Percentiles rank a stretch among this genome's conserved stretches.
Evolutionary conservation across 2,797 vertebrate species (phyloP).

Genomic region (Apodemus agrarius): DNA sequence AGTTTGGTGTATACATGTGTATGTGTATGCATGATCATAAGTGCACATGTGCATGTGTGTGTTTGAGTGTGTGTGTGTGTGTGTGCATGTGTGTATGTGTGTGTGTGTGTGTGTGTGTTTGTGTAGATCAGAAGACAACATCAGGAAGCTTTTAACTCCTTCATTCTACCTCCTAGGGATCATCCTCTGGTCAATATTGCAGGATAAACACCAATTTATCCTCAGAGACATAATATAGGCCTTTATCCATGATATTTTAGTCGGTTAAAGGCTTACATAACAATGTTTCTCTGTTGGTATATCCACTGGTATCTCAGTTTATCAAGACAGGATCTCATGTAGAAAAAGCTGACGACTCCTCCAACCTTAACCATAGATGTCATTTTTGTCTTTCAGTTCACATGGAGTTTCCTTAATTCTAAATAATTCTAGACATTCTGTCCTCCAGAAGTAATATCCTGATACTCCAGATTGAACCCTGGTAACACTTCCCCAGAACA

Average conservation of each 20-base stretch:
- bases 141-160: not conserved
- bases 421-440: no score
- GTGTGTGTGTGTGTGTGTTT: not conserved
- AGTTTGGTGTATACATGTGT: not conserved
- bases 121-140: not conserved
- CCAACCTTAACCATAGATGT: not conserved
- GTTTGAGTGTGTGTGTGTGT: no score
- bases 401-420: conserved; percentile 28
- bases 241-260: not conserved
- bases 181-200: not conserved
- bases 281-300: not conserved
- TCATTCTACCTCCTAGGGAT: not conserved
- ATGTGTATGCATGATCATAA: not conserved
- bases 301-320: not conserved
- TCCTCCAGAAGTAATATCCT: not conserved
- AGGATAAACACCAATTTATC: not conserved
- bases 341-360: not conserved
- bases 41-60: not conserved
- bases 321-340: not conserved
- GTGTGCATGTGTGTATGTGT: not conserved
- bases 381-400: not conserved
- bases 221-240: not conserved
- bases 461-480: not conserved
- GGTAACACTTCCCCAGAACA: not conserved
- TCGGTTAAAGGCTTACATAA: not conserved